These are phyloP conservation scores for Lagocephalus sceleratus DNA, from an alignment of 2,797 vertebrate species.

Conservation along the genomic window DNA sequence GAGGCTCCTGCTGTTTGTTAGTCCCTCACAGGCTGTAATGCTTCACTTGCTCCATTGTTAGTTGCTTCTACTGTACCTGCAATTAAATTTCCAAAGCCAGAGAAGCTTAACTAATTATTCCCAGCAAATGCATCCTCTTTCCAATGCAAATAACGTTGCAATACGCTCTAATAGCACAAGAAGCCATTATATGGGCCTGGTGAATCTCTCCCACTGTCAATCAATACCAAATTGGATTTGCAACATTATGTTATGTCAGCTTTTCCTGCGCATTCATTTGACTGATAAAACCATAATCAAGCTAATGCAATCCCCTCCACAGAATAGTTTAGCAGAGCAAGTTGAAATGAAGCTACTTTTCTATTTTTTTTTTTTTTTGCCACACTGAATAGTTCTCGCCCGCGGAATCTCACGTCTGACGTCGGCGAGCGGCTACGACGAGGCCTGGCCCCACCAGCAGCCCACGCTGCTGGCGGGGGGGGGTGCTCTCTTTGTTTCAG, in stretches of 20 bases:
- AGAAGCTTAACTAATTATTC: conserved; percentile 71
- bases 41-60: conserved; percentile 66
- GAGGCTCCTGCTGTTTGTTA: conserved; percentile 47
- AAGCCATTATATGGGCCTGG: conserved; percentile 47
- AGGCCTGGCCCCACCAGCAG: conserved; percentile 31
- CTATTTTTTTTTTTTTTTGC: conserved; percentile 15
- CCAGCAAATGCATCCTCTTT: conserved; percentile 49
- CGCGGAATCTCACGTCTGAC: conserved; percentile 34
- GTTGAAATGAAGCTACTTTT: conserved; percentile 42
- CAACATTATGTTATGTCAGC: conserved; percentile 67
- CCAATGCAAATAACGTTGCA: conserved; percentile 58
- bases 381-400: conserved; percentile 21
- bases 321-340: conserved; percentile 34
- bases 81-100: conserved; percentile 70
- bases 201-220: conserved; percentile 61
- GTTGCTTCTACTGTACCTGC: conserved; percentile 61
- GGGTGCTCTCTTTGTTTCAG: conserved; percentile 25
- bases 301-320: conserved; percentile 59
- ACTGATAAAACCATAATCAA: conserved; percentile 73
- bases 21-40: conserved; percentile 54
- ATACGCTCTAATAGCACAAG: conserved; percentile 52
- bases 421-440: conserved; percentile 34
- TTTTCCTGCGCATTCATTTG: conserved; percentile 66
- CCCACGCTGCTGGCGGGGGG: conserved; percentile 15
- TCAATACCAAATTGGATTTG: conserved; percentile 75